Evolutionary conservation across 2,113 vertebrate species (phyloP).

Genomic region (Daubentonia madagascariensis): DNA sequence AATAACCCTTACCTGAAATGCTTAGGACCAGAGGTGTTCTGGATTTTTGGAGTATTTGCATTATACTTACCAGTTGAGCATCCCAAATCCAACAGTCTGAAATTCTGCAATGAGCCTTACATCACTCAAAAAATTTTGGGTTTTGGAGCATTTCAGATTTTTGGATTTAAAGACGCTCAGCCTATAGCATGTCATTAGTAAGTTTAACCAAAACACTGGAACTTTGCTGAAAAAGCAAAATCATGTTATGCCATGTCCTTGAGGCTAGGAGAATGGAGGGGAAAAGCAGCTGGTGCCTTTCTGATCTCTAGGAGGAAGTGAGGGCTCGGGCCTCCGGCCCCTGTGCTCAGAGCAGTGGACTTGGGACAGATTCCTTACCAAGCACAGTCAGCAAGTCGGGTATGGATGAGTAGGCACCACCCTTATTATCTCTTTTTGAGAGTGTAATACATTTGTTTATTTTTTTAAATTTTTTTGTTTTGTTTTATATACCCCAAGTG

Average conservation of each 20-base stretch:
- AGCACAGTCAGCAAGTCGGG: not conserved
- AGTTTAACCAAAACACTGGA: not conserved
- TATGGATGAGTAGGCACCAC: fast-evolving
- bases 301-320: not conserved
- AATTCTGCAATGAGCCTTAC: not conserved
- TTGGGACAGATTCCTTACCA: too few relatives aligned
- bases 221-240: not conserved
- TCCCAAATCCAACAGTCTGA: not conserved
- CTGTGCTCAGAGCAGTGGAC: not conserved
- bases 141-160: not conserved
- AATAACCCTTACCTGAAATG: not conserved
- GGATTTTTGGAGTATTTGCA: not conserved
- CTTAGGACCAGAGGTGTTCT: not conserved
- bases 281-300: not conserved
- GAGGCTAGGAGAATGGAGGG: not conserved
- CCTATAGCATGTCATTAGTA: not conserved
- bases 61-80: not conserved
- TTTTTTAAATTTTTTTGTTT: too few relatives aligned
- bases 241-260: not conserved
- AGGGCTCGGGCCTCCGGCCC: not conserved
- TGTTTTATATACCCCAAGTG: too few relatives aligned
- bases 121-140: not conserved
- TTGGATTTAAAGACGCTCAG: not conserved
- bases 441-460: not conserved
- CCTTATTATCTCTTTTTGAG: too few relatives aligned